These are phyloP conservation scores for Mamestra configurata DNA, from an alignment of 1,140 invertebrate genomes.

Conservation along the genomic window DNA sequence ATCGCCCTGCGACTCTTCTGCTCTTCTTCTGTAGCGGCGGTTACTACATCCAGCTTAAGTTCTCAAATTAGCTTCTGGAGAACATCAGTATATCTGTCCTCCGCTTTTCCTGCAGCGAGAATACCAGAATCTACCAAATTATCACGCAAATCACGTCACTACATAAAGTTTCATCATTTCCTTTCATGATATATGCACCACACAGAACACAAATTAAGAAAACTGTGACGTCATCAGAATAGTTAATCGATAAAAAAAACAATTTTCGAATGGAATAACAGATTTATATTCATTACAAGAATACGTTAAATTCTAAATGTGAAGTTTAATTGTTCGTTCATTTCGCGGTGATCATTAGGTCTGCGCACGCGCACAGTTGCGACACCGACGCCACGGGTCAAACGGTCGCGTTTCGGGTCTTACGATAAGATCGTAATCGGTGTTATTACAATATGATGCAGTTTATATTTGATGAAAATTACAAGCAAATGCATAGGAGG, in stretches of 20 bases:
- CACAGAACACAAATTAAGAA: too few species aligned
- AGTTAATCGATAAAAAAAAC: background rate
- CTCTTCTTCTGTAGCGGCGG: too few species aligned
- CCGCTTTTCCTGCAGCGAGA: too few species aligned
- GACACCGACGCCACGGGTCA: background rate
- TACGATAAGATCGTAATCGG: background rate
- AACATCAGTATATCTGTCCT: too few species aligned
- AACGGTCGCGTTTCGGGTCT: background rate
- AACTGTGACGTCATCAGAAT: background rate
- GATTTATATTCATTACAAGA: constrained; percentile 8
- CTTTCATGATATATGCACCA: too few species aligned
- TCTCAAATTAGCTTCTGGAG: too few species aligned
- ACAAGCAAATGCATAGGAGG: background rate
- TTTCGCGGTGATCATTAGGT: background rate
- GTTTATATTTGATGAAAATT: background rate
- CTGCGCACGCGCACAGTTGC: background rate
- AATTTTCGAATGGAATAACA: background rate
- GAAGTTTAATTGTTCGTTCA: background rate
- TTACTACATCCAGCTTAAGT: too few species aligned
- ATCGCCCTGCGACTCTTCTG: too few species aligned
- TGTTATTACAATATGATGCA: background rate
- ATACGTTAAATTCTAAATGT: background rate
- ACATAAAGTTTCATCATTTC: too few species aligned
- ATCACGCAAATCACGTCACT: too few species aligned
- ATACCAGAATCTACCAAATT: too few species aligned